These are phyloP conservation scores for Zelostemma sp. DNA, from an alignment of 1,140 invertebrate species.

Conservation along the genomic window DNA sequence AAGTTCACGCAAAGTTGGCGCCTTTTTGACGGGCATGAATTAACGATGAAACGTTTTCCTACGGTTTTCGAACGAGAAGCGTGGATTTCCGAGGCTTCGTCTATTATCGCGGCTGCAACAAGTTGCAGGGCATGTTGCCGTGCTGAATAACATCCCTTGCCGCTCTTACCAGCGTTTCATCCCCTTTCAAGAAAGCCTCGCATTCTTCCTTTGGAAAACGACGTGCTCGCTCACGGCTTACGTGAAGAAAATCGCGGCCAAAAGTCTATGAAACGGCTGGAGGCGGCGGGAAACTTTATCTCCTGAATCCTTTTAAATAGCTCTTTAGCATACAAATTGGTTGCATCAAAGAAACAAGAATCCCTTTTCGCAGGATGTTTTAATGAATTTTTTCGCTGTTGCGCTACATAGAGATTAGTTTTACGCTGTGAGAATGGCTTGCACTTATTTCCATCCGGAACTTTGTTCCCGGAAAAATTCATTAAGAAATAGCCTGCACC, in stretches of 20 bases:
- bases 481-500: background rate
- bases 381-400: conserved; percentile 4
- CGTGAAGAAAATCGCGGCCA: background rate
- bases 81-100: conserved; percentile 51
- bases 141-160: conserved; percentile 40
- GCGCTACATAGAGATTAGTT: background rate
- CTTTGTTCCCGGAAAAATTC: conserved; percentile 30
- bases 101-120: conserved; percentile 53
- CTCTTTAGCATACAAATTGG: conserved; percentile 46
- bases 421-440: too few species aligned
- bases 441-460: too few species aligned
- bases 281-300: conserved; percentile 15
- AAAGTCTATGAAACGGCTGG: background rate
- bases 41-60: conserved; percentile 36
- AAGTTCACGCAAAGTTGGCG: too few species aligned
- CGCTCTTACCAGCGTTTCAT: conserved; percentile 23
- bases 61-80: conserved; percentile 34
- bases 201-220: background rate
- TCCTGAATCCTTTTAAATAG: conserved; percentile 36
- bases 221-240: background rate
- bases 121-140: conserved; percentile 48
- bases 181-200: conserved; percentile 27
- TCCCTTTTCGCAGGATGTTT: conserved; percentile 34
- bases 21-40: too few species aligned
- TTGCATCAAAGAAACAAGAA: conserved; percentile 29